Evolutionary conservation across 2,113 vertebrate species (phyloP), one percentile per base, ranked within the genome.

Genomic region (Lepisosteus osseus): DNA sequence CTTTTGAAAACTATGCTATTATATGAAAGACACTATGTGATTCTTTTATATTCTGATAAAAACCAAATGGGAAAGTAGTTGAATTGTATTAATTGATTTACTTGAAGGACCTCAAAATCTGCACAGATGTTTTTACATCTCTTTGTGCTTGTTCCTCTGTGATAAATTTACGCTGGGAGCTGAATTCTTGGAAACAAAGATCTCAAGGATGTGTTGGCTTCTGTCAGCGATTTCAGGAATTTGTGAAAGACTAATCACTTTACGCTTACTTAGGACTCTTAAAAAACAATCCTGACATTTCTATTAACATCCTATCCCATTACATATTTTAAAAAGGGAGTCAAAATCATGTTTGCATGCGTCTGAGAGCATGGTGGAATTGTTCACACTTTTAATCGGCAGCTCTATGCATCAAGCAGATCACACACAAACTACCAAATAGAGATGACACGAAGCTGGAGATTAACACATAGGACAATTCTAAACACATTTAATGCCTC

Each of bases 151-250:
- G 9, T 51, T 51, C 47, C 47, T 51, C 89, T 87, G 86, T 92
- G 91, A 92, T 86, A 91, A 91, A 92, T 86, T 74, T 83, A 80
- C 82, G 83, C 85, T 86, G 44, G 47, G 11, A 87, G 86, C 84
- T 77, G 79, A 51, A 51, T 51, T 51, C 47, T 6, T 51, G 9
- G 47, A 51, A 51, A 51, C 9, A 9, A 74, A 76, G 79, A 86
- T 78, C 83, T 87, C 82, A 86, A 87, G 85, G 87, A 83, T 81
- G 80, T 86, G 86, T 88, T 84, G 85, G 87, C 82, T 82, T 77
- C 74, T 84, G 85, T 89, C 88, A 88, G 87, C 45, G 63, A 84
- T 86, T 85, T 72, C 66, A 75, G 80, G 80, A 79, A 80, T 87
- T 86, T 84, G 86, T 83, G 82, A 75, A 75, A 81, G 79, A 86